Percentiles rank a stretch among this genome's conserved stretches.
Evolutionary conservation across 2,888 invertebrate genomes (phyloP).

Genomic region (Fissipunctia ypsillon): DNA sequence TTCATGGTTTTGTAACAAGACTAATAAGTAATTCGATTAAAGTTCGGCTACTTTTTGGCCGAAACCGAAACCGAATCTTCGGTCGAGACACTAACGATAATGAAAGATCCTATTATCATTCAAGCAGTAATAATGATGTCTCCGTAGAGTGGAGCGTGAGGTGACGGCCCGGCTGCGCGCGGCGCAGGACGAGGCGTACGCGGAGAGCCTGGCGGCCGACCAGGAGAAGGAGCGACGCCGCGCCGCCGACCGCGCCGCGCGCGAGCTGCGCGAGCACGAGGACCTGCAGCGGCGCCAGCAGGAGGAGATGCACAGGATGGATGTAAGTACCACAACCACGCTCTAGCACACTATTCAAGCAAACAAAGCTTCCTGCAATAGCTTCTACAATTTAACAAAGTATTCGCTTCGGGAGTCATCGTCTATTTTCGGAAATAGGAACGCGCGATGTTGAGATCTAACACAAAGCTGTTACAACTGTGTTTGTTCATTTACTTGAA

Average conservation of each 20-base stretch:
- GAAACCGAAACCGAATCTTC: neutral
- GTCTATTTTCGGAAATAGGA: neutral
- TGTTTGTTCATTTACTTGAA: neutral
- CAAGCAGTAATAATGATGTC: neutral
- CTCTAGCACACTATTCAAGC: neutral
- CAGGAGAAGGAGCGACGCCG: conserved; percentile 97
- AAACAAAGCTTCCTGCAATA: neutral
- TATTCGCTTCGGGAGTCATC: too few species aligned
- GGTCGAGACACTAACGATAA: neutral
- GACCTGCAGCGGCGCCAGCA: conserved; percentile 76
- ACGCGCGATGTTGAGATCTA: too few species aligned
- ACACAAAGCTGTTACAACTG: neutral
- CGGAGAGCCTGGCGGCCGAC: conserved; percentile 97
- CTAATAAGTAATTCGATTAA: neutral
- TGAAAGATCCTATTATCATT: neutral
- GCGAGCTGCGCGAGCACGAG: conserved; percentile 83
- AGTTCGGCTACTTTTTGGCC: neutral
- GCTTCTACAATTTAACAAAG: neutral
- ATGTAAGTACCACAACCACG: conserved; percentile 60
- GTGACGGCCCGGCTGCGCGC: conserved; percentile 96
- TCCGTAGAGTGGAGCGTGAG: conserved; percentile 93
- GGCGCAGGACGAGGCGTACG: conserved; percentile 98
- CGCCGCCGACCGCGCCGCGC: conserved; percentile 82
- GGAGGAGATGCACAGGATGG: conserved; percentile 74
- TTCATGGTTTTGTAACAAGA: neutral